Base-by-base conservation (phyloP, 2,888 invertebrate species). In the Mellilla xanthometata region DNA sequence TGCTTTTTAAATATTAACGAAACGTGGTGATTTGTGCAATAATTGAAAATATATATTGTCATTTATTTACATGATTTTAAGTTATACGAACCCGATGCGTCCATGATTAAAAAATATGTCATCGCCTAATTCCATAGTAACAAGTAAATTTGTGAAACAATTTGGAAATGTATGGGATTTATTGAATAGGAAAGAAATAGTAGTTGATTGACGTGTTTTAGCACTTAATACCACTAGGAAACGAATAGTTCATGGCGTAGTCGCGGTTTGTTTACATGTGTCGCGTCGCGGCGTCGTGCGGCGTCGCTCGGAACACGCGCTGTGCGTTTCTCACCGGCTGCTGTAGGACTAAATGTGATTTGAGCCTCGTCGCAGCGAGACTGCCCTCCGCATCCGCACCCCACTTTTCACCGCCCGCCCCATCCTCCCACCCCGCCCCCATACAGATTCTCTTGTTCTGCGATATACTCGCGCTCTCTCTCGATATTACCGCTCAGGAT, bases 71-170 rank as follows among this genome's bases (percentile, higher is more conserved):
- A 45, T 12, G 1, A 24, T 24, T 27, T 38, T 29, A n/a, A 28
- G 39, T 23, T 56, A 80, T 86, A 86, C 84, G 72, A 86, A 87
- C 86, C 84, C 81, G 56, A 65, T 79, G 68, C 75, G 70, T 81
- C 80, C 82, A 65, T 80, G 66, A 58, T 76, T 71, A 69, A 73
- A 75, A 81, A 74, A 81, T 67, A 76, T 71, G 72, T 82, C 83
- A 58, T 84, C 81, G 41, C 74, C 83, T 81, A 84, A 74, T 72
- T 85, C 85, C 87, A 88, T 87, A 66, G 72, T 75, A 65, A n/a
- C 11, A 10, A 6, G n/a, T 26, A 28, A 1, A 19, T 12, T 15
- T 8, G 3, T 8, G n/a, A 31, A 9, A 26, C 7, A 26, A 30
- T 19, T 19, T 19, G 15, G 15, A 6, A 19, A 19, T 19, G 15